These are phyloP conservation scores for Omphaloscelis lunosa DNA, from an alignment of 2,888 invertebrate genomes.

Conservation along the genomic window DNA sequence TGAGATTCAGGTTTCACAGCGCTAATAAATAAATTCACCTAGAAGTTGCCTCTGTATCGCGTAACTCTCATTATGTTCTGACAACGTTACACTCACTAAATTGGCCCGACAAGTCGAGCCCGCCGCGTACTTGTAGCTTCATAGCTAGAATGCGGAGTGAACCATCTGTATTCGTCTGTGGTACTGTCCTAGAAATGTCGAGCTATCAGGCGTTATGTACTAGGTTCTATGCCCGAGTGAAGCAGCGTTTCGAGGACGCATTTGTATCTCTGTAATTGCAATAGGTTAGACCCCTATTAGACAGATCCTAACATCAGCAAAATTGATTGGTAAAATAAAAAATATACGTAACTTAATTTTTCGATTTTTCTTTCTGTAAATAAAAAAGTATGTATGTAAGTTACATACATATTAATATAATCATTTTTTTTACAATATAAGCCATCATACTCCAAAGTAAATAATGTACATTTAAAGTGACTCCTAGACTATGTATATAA, in stretches of 20 bases:
- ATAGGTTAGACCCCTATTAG: neutral
- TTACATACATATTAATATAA: constrained; percentile 14
- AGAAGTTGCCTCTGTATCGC: too few relatives aligned
- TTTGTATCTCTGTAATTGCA: neutral
- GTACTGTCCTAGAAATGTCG: neutral
- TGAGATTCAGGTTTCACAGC: too few relatives aligned
- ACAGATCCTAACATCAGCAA: neutral
- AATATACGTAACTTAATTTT: constrained; percentile 10
- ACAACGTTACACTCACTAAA: too few relatives aligned
- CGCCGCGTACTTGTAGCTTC: too few relatives aligned
- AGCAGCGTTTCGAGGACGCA: neutral
- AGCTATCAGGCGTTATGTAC: too few relatives aligned
- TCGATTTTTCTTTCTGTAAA: neutral
- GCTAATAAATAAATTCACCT: too few relatives aligned
- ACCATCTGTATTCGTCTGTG: too few relatives aligned
- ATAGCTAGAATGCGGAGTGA: too few relatives aligned
- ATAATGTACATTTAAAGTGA: constrained; percentile 33
- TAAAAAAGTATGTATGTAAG: neutral
- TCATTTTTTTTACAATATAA: constrained; percentile 39
- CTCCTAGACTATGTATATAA: neutral
- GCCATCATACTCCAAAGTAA: constrained; percentile 20
- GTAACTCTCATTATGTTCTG: too few relatives aligned
- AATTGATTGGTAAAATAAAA: neutral
- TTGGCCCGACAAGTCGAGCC: too few relatives aligned
- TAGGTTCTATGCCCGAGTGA: neutral